Base-by-base conservation (phyloP, 2,113 vertebrate species). In the Sinosuthora webbiana region DNA sequence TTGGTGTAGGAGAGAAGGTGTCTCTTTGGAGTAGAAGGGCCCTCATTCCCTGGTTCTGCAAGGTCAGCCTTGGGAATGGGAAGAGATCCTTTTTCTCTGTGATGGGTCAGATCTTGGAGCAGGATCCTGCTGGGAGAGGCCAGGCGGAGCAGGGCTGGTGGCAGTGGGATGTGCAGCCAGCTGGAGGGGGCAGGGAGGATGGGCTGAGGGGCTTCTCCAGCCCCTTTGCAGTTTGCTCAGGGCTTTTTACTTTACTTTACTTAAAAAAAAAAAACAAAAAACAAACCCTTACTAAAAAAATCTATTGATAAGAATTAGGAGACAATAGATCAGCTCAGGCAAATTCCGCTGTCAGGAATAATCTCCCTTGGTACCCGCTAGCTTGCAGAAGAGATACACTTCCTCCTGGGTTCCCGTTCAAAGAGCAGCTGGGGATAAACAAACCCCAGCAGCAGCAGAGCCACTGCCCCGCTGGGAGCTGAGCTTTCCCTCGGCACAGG, bases 101-200 rank as follows among this genome's bases (percentile, higher is more conserved):
- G 42, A 6, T n/a, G 6, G 41, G 50, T 55, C 39, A 33, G 39
- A 5, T 39, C 35, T 64, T 9, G 35, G 56, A 39, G 85, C 5
- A 1, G 64, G n/a, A 42, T 41, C 37, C 27, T 57, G 64, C 64
- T 81, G 78, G 41, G 68, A 92, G 50, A 77, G 30, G 57, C 21
- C 64, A 41, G 49, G 69, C 28, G 0, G 67, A 63, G 75, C 35
- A 30, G 62, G 18, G 42, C 37, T 65, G 74, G 27, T 42, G 24
- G 33, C 41, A 15, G 49, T 1, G 3, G 59, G 64, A 25, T 30
- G 55, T 50, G 50, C 3, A 4, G n/a, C 71, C 55, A 65, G 65
- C 17, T 0, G 0, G 47, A 41, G 15, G 10, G 50, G 37, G 11
- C 3, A 2, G 64, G 30, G n/a, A 65, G 35, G 27, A 22, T 64